Conservation (phyloP, 2,888 invertebrate genomes). For the Heliconius erato region DNA sequence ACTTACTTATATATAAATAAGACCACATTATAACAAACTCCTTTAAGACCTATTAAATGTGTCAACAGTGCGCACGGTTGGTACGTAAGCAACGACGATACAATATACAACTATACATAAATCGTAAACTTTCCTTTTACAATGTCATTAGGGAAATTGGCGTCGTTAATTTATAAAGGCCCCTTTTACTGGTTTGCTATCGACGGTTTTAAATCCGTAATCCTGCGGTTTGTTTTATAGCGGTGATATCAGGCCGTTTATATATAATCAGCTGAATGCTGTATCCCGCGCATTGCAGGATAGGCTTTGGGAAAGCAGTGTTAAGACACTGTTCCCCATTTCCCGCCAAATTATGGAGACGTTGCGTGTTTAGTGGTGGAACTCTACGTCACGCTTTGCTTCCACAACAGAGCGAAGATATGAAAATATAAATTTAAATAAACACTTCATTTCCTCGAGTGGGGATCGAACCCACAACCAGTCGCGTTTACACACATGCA, state of each 20-base stretch:
- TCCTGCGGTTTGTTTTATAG: conserved; percentile 83
- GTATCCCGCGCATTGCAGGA: too few relatives aligned
- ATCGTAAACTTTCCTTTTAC: conserved; percentile 84
- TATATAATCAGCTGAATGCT: conserved; percentile 33
- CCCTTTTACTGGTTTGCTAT: conserved; percentile 78
- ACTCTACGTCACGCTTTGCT: too few relatives aligned
- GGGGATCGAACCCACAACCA: too few relatives aligned
- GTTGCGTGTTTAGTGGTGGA: too few relatives aligned
- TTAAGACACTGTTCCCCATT: too few relatives aligned
- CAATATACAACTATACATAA: conserved; percentile 64
- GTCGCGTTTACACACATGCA: too few relatives aligned
- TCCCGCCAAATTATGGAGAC: too few relatives aligned
- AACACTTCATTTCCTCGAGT: too few relatives aligned
- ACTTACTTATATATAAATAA: background rate
- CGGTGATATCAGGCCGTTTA: conserved; percentile 75
- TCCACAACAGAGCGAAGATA: too few relatives aligned
- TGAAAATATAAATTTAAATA: too few relatives aligned
- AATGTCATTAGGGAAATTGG: conserved; percentile 85
- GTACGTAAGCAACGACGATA: conserved; percentile 38
- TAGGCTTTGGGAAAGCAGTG: too few relatives aligned
- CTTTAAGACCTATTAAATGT: conserved; percentile 30
- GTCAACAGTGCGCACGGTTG: conserved; percentile 9
- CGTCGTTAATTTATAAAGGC: conserved; percentile 82
- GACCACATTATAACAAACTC: background rate
- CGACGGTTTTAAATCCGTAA: conserved; percentile 82